These are phyloP conservation scores for Littorina saxatilis DNA, from an alignment of 1,140 invertebrate genomes.

Conservation along the genomic window DNA sequence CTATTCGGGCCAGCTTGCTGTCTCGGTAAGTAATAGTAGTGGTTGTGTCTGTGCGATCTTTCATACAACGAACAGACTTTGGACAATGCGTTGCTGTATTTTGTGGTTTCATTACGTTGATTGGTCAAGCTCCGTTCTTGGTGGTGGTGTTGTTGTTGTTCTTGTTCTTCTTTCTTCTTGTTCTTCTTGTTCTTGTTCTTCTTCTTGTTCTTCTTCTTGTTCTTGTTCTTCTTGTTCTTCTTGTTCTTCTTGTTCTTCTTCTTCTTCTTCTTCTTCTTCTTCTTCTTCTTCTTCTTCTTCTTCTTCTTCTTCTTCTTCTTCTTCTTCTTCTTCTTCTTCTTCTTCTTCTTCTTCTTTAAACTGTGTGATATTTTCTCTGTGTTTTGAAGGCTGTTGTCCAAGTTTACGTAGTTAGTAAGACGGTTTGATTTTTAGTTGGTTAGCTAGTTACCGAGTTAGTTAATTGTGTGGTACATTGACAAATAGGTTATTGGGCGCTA, in stretches of 20 bases:
- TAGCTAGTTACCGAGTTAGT: no score
- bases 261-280: conserved; percentile 34
- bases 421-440: background rate
- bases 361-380: background rate
- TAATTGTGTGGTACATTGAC: no score
- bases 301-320: conserved; percentile 40
- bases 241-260: conserved; percentile 24
- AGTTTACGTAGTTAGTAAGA: background rate
- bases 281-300: conserved; percentile 41
- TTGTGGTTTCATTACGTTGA: no score
- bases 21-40: no score
- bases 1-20: no score
- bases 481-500: no score
- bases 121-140: no score
- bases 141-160: no score
- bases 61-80: no score
- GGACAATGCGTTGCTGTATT: no score
- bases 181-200: background rate
- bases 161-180: conserved; percentile 19
- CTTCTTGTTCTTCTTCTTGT: background rate
- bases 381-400: no score
- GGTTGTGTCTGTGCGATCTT: no score
- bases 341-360: background rate
- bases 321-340: conserved; percentile 30
- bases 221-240: conserved; percentile 26